These are phyloP conservation scores for Liodrosophila aerea DNA, from an alignment of 2,888 invertebrate genomes.

Conservation along the genomic window DNA sequence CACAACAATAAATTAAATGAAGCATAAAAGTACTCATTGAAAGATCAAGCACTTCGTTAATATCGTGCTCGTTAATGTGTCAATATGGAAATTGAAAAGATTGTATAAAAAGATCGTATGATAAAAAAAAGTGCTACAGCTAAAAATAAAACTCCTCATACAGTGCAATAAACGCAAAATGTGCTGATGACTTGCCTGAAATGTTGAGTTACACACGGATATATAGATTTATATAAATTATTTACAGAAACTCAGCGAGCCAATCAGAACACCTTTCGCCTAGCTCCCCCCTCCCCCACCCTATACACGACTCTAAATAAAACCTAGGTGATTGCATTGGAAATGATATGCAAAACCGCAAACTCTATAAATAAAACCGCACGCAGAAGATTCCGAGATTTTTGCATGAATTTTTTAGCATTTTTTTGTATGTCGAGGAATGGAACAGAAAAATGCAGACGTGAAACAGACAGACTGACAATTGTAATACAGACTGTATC, in stretches of 20 bases:
- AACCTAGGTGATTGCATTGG: conserved; percentile 55
- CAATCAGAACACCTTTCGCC: no score
- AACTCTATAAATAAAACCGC: conserved; percentile 63
- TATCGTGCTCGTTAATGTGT: no score
- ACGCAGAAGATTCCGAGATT: conserved; percentile 54
- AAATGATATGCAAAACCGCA: conserved; percentile 64
- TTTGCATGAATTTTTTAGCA: conserved; percentile 39
- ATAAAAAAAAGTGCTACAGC: conserved; percentile 48
- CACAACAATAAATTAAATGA: no score
- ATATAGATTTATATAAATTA: neutral
- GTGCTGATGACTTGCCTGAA: conserved; percentile 35
- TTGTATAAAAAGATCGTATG: conserved; percentile 27
- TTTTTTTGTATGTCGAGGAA: conserved; percentile 45
- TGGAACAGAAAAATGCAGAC: conserved; percentile 58
- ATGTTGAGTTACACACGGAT: neutral
- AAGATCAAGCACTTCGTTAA: no score
- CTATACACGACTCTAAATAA: no score
- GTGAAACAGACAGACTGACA: conserved; percentile 25
- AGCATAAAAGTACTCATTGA: no score
- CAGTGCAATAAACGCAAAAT: conserved; percentile 62
- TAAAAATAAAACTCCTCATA: conserved; percentile 24
- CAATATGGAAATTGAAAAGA: conserved; percentile 63
- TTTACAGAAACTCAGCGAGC: neutral
- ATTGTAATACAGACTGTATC: conserved; percentile 18
- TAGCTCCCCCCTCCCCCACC: no score